These are phyloP conservation scores for Cyanoderma ruficeps DNA, from an alignment of 2,113 vertebrate genomes.

Conservation along the genomic window DNA sequence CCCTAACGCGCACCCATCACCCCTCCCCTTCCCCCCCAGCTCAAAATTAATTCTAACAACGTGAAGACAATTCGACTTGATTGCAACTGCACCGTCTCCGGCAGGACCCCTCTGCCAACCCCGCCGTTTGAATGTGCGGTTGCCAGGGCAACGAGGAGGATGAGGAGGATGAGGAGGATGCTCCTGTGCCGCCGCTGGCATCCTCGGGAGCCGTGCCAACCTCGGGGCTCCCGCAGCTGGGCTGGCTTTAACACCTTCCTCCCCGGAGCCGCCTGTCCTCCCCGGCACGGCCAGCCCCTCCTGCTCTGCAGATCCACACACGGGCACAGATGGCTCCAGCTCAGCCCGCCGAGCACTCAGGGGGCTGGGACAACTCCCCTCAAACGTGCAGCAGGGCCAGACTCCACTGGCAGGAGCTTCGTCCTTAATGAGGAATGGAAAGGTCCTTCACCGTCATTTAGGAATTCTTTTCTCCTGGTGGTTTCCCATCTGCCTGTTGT, in stretches of 20 bases:
- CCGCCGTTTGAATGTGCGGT: neutral
- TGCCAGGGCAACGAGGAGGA: constrained; percentile 22
- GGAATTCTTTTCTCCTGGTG: neutral
- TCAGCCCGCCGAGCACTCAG: neutral
- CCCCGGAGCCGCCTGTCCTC: neutral
- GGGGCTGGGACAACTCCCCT: neutral
- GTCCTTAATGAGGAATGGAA: neutral
- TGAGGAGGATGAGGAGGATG: neutral
- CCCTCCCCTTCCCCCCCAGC: neutral
- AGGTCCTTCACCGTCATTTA: neutral
- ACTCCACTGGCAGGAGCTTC: neutral
- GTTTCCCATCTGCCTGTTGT: neutral
- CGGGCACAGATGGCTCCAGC: neutral
- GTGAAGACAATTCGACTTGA: constrained; percentile 27
- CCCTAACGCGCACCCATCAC: neutral
- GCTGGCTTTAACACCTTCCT: constrained; percentile 9
- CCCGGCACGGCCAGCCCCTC: neutral
- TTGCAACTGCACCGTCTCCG: neutral
- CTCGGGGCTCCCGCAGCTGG: neutral
- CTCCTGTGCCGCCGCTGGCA: constrained; percentile 22
- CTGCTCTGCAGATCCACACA: neutral
- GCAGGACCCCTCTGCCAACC: neutral
- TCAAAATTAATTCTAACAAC: neutral
- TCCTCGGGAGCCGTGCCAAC: constrained; percentile 2
- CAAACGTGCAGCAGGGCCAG: neutral